Evolutionary conservation across 2,888 invertebrate species (phyloP).

Genomic region (Phrixothrix hirtus): DNA sequence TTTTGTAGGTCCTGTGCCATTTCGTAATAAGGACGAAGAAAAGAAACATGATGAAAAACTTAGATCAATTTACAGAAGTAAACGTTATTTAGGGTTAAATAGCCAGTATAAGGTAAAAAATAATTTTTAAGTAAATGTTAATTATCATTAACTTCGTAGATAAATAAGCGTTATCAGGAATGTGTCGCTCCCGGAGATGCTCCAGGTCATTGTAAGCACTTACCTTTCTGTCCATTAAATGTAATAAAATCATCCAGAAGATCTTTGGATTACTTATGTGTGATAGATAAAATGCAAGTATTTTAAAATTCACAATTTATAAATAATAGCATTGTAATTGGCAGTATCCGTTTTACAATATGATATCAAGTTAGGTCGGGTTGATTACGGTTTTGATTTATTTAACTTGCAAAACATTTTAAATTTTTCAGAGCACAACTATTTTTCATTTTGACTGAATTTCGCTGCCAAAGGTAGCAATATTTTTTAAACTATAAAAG

Average conservation of each 20-base stretch:
- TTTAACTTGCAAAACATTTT: too few relatives aligned
- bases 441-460: too few relatives aligned
- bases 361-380: too few relatives aligned
- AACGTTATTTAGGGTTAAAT: background rate
- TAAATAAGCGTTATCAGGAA: slow-evolving; percentile 63
- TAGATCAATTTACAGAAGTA: background rate
- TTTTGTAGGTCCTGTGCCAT: too few relatives aligned
- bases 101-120: background rate
- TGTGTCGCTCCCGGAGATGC: slow-evolving; percentile 63
- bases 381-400: background rate
- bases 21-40: background rate
- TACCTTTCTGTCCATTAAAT: slow-evolving; percentile 62
- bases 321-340: too few relatives aligned
- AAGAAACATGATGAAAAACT: background rate
- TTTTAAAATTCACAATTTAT: background rate
- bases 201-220: slow-evolving; percentile 69
- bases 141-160: slow-evolving; percentile 51
- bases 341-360: too few relatives aligned
- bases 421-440: too few relatives aligned
- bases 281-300: slow-evolving; percentile 67
- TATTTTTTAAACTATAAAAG: too few relatives aligned
- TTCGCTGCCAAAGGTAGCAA: too few relatives aligned
- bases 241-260: slow-evolving; percentile 58
- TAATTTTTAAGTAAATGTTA: background rate
- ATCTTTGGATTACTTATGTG: slow-evolving; percentile 70